Base-by-base conservation (phyloP, 1,140 invertebrate species). In the Papilio xuthus region DNA sequence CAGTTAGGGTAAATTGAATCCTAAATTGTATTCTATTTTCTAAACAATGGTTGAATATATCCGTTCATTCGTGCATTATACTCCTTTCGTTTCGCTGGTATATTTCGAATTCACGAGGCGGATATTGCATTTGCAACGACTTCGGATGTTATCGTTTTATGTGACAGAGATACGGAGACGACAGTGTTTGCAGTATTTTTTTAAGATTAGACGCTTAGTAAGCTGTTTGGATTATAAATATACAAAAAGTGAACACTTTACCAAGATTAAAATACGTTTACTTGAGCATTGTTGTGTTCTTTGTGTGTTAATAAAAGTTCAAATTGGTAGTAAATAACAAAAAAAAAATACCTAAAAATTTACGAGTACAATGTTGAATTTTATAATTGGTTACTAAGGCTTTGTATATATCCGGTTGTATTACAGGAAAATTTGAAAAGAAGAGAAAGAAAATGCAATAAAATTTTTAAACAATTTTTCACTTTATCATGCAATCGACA, bases 131-230 rank as follows among this genome's bases (percentile, higher is more conserved):
- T 67, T 67, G 60, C 60, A 60, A 67, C 60, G 23, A 67, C 60
- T 67, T 28, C 60, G 60, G 60, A 67, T 67, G 60, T 67, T 67
- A 67, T 67, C 60, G 60, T 67, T 67, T 67, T 67, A 67, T 67
- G 60, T 28, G 26, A 67, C 60, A 28, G 26, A 67, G 60, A 67
- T 67, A 67, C 26, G 60, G 12, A 7, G 60, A 18, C 18, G 47
- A 37, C 26, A 26, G 60, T 67, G 60, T 67, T 67, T 32, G 60
- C 26, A 28, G 26, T 67, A 67, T 67, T 67, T 67, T 67, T 63
- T 67, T 15, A 67, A 28, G 13, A 28, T 67, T 67, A 28, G 60
- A 67, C 60, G 26, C 13, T 32, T 12, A 67, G 26, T 67, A 67
- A 60, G 23, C 56, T 23, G 13, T 67, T 28, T 13, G 4, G 12